Evolutionary conservation across 2,888 invertebrate species (phyloP).

Genomic region (Pollenia labialis): DNA sequence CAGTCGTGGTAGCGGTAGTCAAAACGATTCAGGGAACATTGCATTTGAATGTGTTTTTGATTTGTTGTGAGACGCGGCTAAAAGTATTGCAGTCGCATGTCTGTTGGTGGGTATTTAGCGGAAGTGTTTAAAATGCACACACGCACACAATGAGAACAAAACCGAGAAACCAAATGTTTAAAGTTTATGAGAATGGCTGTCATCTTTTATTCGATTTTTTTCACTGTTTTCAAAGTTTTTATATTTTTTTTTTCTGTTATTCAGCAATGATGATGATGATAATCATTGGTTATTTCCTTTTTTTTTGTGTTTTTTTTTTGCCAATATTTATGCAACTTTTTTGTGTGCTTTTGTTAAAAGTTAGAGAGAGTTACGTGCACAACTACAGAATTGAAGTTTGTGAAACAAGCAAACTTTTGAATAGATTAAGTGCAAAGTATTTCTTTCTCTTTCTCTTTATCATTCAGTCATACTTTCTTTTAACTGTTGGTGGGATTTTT

Average conservation of each 20-base stretch:
- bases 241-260: background rate
- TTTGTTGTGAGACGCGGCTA: conserved; percentile 49
- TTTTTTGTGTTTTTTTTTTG: conserved; percentile 1
- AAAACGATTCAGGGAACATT: conserved; percentile 9
- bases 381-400: conserved; percentile 80
- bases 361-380: conserved; percentile 72
- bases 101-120: conserved; percentile 35
- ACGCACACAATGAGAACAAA: conserved; percentile 20
- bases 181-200: conserved; percentile 71
- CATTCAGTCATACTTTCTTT: background rate
- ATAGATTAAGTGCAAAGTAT: conserved; percentile 82
- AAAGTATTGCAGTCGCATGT: background rate
- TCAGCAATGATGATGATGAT: conserved; percentile 41
- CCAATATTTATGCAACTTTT: conserved; percentile 48
- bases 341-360: conserved; percentile 50
- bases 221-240: conserved; percentile 31
- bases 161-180: conserved; percentile 58
- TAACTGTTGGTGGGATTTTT: conserved; percentile 46
- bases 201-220: conserved; percentile 61
- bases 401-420: conserved; percentile 78
- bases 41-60: conserved; percentile 60
- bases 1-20: conserved; percentile 29
- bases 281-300: conserved; percentile 54
- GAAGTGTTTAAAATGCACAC: conserved; percentile 48
- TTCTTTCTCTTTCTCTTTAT: conserved; percentile 68